Percentiles rank a stretch among this genome's conserved stretches.
phyloP scores from a whole-genome alignment of 2,797 vertebrate genomes.

The Urosaurus nigricauda region DNA sequence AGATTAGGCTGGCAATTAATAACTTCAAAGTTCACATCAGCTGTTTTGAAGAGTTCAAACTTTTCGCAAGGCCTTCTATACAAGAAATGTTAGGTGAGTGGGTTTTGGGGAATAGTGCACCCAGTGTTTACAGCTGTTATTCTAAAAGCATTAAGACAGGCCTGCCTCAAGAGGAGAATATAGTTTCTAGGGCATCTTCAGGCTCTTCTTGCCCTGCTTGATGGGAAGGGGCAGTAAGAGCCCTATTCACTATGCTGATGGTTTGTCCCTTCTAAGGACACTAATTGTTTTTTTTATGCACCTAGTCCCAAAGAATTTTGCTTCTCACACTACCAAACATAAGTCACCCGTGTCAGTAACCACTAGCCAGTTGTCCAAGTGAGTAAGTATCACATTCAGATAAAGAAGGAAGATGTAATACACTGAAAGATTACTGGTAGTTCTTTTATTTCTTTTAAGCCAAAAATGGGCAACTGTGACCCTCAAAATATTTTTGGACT shows the following conservation, averaged over 20 bases:
- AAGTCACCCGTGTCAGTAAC: neutral
- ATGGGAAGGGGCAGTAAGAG: too few species aligned
- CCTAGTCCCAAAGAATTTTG: neutral
- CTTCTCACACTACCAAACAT: neutral
- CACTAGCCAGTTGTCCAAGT: neutral
- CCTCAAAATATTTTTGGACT: neutral
- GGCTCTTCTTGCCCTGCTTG: neutral
- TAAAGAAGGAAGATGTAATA: neutral
- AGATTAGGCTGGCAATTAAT: constrained; percentile 10
- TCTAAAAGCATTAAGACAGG: neutral
- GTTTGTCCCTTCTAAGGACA: neutral
- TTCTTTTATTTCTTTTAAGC: neutral
- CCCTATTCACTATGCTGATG: too few species aligned
- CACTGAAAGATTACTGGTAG: neutral
- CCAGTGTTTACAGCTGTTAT: neutral
- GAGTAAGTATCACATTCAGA: neutral
- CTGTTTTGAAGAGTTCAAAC: constrained; percentile 8
- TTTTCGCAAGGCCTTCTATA: neutral
- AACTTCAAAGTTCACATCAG: neutral
- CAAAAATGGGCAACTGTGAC: neutral
- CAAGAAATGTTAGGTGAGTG: neutral
- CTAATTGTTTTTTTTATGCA: neutral
- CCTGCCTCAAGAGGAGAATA: neutral
- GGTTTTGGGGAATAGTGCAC: neutral
- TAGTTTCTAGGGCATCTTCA: neutral